Evolutionary conservation across 2,113 vertebrate genomes (phyloP).

Genomic region (Pampusana beccarii): DNA sequence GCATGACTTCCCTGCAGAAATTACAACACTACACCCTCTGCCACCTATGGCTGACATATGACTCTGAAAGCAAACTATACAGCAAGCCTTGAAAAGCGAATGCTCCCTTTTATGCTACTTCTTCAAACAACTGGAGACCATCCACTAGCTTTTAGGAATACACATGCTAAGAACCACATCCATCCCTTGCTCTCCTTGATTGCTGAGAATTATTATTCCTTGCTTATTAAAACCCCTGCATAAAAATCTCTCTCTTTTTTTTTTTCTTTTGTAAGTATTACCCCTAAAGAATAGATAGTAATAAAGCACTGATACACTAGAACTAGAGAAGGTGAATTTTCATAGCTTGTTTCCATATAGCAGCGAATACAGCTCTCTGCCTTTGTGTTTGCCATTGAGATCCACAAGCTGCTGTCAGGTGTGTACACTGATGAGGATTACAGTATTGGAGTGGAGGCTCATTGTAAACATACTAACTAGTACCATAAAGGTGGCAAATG

Average conservation of each 20-base stretch:
- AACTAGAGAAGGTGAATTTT: not conserved
- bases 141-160: not conserved
- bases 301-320: not conserved
- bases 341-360: not conserved
- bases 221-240: not conserved
- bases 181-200: not conserved
- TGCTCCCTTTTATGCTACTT: not conserved
- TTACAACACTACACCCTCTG: not conserved
- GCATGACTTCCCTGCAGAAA: not conserved
- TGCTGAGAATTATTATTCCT: not conserved
- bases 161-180: not conserved
- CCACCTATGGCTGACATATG: not conserved
- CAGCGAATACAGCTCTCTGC: not conserved
- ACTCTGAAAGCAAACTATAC: not conserved
- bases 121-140: not conserved
- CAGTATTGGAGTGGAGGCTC: not conserved
- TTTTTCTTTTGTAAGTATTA: not conserved
- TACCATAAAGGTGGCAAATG: slow-evolving; percentile 7
- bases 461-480: slow-evolving; percentile 35
- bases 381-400: not conserved
- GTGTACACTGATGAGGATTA: not conserved
- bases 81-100: not conserved
- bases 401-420: not conserved
- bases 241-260: not conserved
- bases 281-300: not conserved